Evolutionary conservation across 1,140 invertebrate species (phyloP), one percentile per base, ranked within the genome.

Genomic region (Hycleus phaleratus): DNA sequence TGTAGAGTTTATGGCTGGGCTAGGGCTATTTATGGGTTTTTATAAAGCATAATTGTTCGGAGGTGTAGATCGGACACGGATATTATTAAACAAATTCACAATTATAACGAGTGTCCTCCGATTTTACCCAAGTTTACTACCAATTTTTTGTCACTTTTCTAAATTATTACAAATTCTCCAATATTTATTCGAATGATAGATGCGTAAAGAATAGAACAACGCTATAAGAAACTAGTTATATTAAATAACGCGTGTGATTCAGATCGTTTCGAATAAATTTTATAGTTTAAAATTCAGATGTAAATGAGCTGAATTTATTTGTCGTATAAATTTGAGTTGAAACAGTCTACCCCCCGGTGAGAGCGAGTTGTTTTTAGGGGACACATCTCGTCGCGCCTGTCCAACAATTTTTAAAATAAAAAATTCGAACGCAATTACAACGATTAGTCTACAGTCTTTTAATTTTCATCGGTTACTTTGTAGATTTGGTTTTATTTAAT

Each of bases 261-360:
- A 38, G 44, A 42, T 53, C 51, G 51, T 53, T 53, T 40, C 38
- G 46, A 53, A 45, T 53, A 53, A 53, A 53, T 53, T 53, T 53
- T 53, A 53, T 53, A 42, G 38, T 51, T 52, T 45, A 58, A 52
- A 52, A 51, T 58, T 52, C 49, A 50, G 45, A 58, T 58, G 56
- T 58, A 52, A 58, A 51, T 58, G 47, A 58, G 56, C 32, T 51
- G 49, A 51, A 58, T 58, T 58, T 58, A 58, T 58, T 49, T 58
- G 43, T 50, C 43, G 46, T 50, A 58, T 58, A 58, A 58, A 58
- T 58, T 51, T 58, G 45, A 49, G 47, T 58, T 53, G 46, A 53
- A 53, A 53, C 51, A 53, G 10, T 53, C 26, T 26, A 18, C 51
- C 51, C 51, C 51, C 51, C 51, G 51, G 32, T 11, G 51, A 42